Evolutionary conservation across 2,888 invertebrate species (phyloP), one percentile per base, ranked within the genome.

Genomic region (Dryobota labecula): DNA sequence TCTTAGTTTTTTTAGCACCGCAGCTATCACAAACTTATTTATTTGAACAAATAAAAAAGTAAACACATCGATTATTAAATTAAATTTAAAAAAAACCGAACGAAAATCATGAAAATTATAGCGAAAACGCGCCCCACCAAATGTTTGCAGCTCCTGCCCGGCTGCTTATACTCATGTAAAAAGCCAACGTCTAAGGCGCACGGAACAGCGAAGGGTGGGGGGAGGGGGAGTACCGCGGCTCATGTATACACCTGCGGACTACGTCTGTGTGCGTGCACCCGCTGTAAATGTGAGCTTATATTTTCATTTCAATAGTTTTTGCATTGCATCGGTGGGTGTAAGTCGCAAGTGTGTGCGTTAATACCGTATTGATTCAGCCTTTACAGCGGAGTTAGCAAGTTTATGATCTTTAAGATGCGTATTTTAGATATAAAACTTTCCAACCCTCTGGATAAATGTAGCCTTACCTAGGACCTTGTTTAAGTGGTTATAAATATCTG

Each of bases 241-340:
- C 90, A 86, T 91, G 91, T 90, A 93, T 88, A 92, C 90, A 93
- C 93, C 91, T 93, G 92, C 85, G 68, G 49, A 67, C 63, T 76
- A 57, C 56, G 73, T 87, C 90, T 92, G 94, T 93, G 91, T 75
- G 90, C 88, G 87, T 76, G 78, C 70, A 73, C 61, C 61, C 71
- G 70, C 58, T 85, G 83, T 86, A 86, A 89, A 90, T 92, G 94
- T 91, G 92, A 84, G 90, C 89, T 92, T 94, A 95, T 95, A 95
- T 94, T 95, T 95, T 95, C 94, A 94, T 95, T 95, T 93, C 92
- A 92, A 94, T 95, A 95, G 95, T 95, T 95, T 95, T 95, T 95
- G 94, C 89, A 81, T 80, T 92, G 93, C 94, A 92, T 85, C 87
- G 82, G 95, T 94, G 91, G 84, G 93, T 81, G 93, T 93, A 82